Percentiles rank a stretch among this genome's conserved stretches.
Conservation (phyloP, 2,888 invertebrate species). For the Ctena decussata region DNA sequence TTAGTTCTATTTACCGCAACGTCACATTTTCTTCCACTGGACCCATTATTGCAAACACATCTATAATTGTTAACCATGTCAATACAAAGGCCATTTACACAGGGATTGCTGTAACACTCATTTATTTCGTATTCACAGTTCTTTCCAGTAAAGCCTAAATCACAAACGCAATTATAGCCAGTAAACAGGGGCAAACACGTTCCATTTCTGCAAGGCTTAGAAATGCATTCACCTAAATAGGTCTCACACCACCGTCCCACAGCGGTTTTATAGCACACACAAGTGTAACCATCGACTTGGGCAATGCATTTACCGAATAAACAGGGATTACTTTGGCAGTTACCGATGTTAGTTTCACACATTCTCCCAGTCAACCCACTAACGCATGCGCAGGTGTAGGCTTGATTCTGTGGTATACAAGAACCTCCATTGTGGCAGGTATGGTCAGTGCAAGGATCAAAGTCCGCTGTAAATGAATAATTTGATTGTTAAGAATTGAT, state of each 20-base stretch:
- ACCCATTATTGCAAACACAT: conserved; percentile 30
- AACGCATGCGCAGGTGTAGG: not conserved
- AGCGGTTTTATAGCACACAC: conserved; percentile 28
- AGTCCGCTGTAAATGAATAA: not conserved
- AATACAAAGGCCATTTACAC: conserved; percentile 35
- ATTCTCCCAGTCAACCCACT: not conserved
- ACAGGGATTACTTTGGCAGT: conserved; percentile 26
- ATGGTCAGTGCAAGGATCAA: not conserved
- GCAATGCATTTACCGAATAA: conserved; percentile 27
- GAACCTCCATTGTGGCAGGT: conserved; percentile 23
- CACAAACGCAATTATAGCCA: conserved; percentile 41
- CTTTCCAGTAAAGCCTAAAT: conserved; percentile 36
- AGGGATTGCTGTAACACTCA: conserved; percentile 53
- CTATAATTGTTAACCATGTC: conserved; percentile 37
- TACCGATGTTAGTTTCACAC: conserved; percentile 17
- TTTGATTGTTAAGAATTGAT: too few relatives aligned
- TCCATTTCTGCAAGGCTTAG: conserved; percentile 41
- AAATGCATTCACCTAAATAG: conserved; percentile 37
- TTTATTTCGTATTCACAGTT: conserved; percentile 52
- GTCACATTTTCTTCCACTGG: conserved; percentile 33
- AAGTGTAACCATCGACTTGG: not conserved
- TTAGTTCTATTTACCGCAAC: not conserved
- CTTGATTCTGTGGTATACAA: not conserved
- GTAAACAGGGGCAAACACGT: conserved; percentile 15
- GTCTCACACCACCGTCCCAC: conserved; percentile 33